Conservation (phyloP, 2,888 invertebrate genomes). For the Dyspetes luteomarginatus region DNA sequence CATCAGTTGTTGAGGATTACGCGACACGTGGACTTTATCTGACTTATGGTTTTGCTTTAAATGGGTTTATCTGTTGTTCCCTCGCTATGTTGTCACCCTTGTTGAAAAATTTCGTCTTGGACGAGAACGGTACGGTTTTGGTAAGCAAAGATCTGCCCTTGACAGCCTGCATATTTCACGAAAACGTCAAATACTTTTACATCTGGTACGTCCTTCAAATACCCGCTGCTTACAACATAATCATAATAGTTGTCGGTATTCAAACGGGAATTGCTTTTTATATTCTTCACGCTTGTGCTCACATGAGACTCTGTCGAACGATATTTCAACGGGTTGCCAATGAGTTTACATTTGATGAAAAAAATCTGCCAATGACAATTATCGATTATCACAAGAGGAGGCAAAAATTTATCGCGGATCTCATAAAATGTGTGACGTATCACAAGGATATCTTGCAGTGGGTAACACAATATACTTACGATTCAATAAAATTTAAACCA, state of each 20-base stretch:
- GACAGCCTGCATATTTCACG: constrained; percentile 51
- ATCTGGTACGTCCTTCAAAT: constrained; percentile 57
- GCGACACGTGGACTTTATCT: constrained; percentile 50
- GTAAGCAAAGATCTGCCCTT: constrained; percentile 57
- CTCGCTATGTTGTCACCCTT: constrained; percentile 34
- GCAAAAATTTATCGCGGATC: background rate
- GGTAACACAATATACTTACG: constrained; percentile 27
- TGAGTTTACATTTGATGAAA: background rate
- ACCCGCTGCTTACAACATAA: constrained; percentile 21
- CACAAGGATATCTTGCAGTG: constrained; percentile 67
- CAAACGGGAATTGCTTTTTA: constrained; percentile 55
- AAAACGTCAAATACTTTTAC: constrained; percentile 27
- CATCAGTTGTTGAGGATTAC: constrained; percentile 38
- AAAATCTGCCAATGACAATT: too few relatives aligned
- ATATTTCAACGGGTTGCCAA: constrained; percentile 7
- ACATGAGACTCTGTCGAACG: constrained; percentile 45
- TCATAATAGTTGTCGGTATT: constrained; percentile 47
- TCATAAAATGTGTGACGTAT: constrained; percentile 52
- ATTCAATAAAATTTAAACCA: too few relatives aligned
- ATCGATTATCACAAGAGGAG: background rate
- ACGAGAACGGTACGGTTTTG: constrained; percentile 50
- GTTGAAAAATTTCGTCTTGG: constrained; percentile 22
- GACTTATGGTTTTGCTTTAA: constrained; percentile 63
- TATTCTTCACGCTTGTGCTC: constrained; percentile 56
- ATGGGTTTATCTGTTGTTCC: constrained; percentile 58